Evolutionary conservation across 2,797 vertebrate genomes (phyloP), one percentile per base, ranked within the genome.

Genomic region (Sebastiscus albofasciatus): DNA sequence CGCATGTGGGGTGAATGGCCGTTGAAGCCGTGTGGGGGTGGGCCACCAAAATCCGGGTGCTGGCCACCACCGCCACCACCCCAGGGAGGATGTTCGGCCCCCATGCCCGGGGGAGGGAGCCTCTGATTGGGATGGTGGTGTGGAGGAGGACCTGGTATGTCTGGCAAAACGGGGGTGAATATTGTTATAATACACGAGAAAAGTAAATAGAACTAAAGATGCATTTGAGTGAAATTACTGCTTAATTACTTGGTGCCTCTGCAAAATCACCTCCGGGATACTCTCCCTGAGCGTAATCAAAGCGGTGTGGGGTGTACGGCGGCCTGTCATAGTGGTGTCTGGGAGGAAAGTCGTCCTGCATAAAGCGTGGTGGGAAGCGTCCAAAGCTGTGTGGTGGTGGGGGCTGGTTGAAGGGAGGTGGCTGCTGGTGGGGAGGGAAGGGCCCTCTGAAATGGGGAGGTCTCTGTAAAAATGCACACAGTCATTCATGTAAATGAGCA

Each of bases 271-370:
- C 98, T 81, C 97, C 96, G 0, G 97, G 97, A 79, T 96, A 99
- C 55, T 99, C 98, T 61, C 97, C 98, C 89, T 99, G 98, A 3
- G 97, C 94, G 68, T 98, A 99, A 92, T 99, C 98, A 42, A 99
- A 99, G 55, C 96, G 97, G 85, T 99, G 98, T 0, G 98, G 98
- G 1, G 95, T 94, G 86, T 97, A 99, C 0, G 98, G 97, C 0
- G 98, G 97, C 71, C 98, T 94, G 89, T 99, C 98, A 8, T 98
- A 99, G 86, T 98, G 98, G 92, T 99, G 98, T 60, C 98, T 95
- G 0, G 98, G 98, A 22, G 98, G 97, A 66, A 99, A 99, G 66
- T 99, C 98, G 0, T 99, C 98, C 92, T 99, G 98, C 97, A 99
- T 97, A 90, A 99, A 99, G 75, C 97, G 97, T 4, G 98, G 98